These are phyloP conservation scores for Centropyge bicolor DNA, from an alignment of 2,797 vertebrate species.

Conservation along the genomic window DNA sequence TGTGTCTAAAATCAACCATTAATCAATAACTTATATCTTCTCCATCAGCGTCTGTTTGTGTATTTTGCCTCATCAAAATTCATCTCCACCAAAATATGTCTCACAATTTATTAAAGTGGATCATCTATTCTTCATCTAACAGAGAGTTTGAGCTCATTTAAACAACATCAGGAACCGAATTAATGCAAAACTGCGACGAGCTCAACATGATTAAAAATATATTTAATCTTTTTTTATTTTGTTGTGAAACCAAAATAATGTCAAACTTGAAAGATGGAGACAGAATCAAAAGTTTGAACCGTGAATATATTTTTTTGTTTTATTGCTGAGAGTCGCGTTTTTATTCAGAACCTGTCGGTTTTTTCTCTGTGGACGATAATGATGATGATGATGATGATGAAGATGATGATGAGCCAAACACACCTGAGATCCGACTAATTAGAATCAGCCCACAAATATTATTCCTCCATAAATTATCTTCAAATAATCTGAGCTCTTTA, in stretches of 20 bases:
- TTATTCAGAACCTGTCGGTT: not conserved
- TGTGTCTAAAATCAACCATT: not conserved
- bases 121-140: not conserved
- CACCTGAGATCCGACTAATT: not conserved
- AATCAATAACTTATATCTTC: not conserved
- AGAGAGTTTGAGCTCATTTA: not conserved
- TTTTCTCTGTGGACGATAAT: not conserved
- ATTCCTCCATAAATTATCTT: not conserved
- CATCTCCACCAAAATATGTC: not conserved
- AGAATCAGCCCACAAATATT: not conserved
- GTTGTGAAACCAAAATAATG: not conserved
- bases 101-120: no score
- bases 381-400: slow-evolving; percentile 9
- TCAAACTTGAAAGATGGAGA: not conserved
- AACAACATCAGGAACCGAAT: not conserved
- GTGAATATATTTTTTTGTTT: not conserved
- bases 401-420: not conserved
- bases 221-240: no score
- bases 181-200: not conserved
- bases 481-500: not conserved
- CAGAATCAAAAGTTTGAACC: not conserved
- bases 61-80: not conserved
- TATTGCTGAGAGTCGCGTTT: not conserved
- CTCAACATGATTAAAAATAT: not conserved
- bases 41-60: no score